These are phyloP conservation scores for Cinclus cinclus DNA, from an alignment of 2,113 vertebrate species.

Conservation along the genomic window DNA sequence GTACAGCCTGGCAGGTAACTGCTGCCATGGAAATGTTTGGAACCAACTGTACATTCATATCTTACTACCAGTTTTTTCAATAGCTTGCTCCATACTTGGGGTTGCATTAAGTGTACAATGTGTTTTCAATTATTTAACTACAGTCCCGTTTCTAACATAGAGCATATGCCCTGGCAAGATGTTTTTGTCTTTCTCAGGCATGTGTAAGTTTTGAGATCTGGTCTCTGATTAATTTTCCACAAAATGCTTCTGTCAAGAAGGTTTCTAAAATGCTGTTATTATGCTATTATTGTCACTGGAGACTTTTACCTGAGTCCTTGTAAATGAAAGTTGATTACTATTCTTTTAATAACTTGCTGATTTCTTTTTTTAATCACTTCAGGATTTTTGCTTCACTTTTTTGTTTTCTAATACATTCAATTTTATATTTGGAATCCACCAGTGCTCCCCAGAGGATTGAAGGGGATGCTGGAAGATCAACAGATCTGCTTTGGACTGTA, in stretches of 20 bases:
- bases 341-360: neutral
- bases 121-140: conserved; percentile 44
- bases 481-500: neutral
- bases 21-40: neutral
- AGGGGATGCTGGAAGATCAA: neutral
- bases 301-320: neutral
- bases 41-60: neutral
- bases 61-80: neutral
- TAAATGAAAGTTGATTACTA: neutral
- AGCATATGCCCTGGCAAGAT: conserved; percentile 4
- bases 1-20: neutral
- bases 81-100: neutral
- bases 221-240: conserved; percentile 29
- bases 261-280: conserved; percentile 2
- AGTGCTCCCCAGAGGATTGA: neutral
- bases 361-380: neutral
- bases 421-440: neutral
- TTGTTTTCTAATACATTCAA: neutral
- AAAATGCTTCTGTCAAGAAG: neutral
- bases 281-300: neutral
- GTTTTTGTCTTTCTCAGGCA: neutral
- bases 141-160: neutral
- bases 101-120: neutral
- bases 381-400: neutral
- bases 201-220: neutral